phyloP scores from a whole-genome alignment of 2,888 invertebrate genomes.

The Meta bourneti region DNA sequence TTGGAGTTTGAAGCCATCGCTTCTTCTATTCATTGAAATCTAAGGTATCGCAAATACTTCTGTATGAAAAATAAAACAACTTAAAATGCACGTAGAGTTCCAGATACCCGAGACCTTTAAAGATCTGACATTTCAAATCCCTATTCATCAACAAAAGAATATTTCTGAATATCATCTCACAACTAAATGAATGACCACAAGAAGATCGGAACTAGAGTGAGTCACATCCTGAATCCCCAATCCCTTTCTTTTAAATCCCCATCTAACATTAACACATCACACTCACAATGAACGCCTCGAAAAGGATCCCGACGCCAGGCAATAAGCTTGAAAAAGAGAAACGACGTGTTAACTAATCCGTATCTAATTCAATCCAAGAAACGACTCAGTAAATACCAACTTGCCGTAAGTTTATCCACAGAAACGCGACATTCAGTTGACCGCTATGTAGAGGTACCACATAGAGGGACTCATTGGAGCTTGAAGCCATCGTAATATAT shows the following conservation, averaged over 20 bases:
- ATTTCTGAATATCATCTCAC: too few relatives aligned
- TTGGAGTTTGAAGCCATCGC: too few relatives aligned
- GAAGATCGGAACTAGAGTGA: not conserved
- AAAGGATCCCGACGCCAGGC: not conserved
- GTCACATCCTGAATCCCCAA: not conserved
- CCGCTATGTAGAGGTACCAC: not conserved
- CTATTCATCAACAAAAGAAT: too few relatives aligned
- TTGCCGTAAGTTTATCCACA: not conserved
- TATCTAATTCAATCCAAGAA: not conserved
- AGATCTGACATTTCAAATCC: too few relatives aligned
- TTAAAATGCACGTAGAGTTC: too few relatives aligned
- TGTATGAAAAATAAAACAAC: too few relatives aligned
- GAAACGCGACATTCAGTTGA: not conserved
- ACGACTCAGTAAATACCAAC: not conserved
- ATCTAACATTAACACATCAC: not conserved
- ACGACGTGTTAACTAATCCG: not conserved
- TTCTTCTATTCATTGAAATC: too few relatives aligned
- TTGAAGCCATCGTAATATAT: not conserved
- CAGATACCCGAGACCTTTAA: too few relatives aligned
- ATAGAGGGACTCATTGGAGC: not conserved
- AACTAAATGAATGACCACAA: not conserved
- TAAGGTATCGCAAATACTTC: too few relatives aligned
- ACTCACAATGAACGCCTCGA: not conserved
- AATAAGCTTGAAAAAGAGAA: not conserved
- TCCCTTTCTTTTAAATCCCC: not conserved